These are phyloP conservation scores for Brachyhypopomus gauderio DNA, from an alignment of 2,113 vertebrate genomes.

Conservation along the genomic window DNA sequence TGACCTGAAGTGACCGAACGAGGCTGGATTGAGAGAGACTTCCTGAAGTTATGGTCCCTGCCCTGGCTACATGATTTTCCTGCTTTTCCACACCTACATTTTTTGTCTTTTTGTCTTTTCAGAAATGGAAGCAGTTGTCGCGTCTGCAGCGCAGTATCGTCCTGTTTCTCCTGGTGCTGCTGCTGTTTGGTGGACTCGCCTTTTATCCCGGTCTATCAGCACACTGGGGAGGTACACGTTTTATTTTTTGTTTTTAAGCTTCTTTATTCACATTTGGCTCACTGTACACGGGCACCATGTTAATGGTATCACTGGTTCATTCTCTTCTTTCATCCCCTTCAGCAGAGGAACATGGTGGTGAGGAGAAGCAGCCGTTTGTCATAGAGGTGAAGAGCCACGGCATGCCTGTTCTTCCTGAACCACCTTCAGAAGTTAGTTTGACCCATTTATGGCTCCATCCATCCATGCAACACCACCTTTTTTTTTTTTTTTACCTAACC, in stretches of 20 bases:
- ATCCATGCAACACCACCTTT: no score
- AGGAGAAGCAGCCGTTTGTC: constrained; percentile 52
- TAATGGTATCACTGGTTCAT: neutral
- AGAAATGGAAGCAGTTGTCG: constrained; percentile 97
- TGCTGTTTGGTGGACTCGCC: constrained; percentile 78
- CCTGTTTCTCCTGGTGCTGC: constrained; percentile 75
- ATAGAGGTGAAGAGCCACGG: constrained; percentile 65
- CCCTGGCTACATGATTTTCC: neutral
- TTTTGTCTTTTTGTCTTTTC: constrained; percentile 38
- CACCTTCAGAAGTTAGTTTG: constrained; percentile 72
- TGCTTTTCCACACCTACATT: neutral
- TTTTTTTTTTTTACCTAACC: constrained; percentile 18
- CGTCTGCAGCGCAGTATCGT: constrained; percentile 86
- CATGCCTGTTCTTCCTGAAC: constrained; percentile 55
- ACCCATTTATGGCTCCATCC: constrained; percentile 14
- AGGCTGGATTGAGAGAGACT: neutral
- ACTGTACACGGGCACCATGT: neutral
- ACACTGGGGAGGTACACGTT: constrained; percentile 77
- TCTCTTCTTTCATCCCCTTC: constrained; percentile 63
- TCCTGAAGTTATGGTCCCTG: no score
- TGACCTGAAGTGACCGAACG: no score
- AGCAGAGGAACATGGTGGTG: constrained; percentile 48
- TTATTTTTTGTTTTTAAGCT: no score
- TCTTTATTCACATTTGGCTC: neutral
- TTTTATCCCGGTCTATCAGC: constrained; percentile 73